Evolutionary conservation across 2,888 invertebrate genomes (phyloP), one percentile per base, ranked within the genome.

Genomic region (Microctonus hyperodae): DNA sequence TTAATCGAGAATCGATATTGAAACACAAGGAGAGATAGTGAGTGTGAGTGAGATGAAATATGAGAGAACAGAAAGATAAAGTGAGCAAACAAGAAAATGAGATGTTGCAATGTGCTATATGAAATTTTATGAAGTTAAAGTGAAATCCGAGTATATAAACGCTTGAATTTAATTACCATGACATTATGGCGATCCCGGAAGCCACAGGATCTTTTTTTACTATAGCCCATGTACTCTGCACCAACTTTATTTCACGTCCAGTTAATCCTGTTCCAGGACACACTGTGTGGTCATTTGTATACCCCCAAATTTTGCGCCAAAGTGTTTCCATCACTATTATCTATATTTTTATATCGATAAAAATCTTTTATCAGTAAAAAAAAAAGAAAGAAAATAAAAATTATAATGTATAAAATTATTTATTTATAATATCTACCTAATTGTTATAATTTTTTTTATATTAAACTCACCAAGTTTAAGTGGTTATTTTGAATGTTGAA

Each of bases 191-290:
- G 20, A 84, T 74, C 58, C 86, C 87, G 67, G 84, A 80, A 68
- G 77, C 81, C 28, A 83, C 79, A n/a, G 85, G 76, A 74, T 87
- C 86, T 75, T 85, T 84, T 67, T 80, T 81, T 31, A 86, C 81
- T 44, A 84, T 70, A 20, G 76, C 80, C 87, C 87, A 87, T 16
- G 86, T 85, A 68, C 79, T 81, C 55, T 79, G 80, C 22, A 87
- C 83, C 56, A 84, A 76, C 67, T 79, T 78, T 73, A 84, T 85
- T 73, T 87, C 85, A 50, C 82, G 81, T 20, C 80, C 81, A 4
- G 85, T 85, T 60, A 87, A 75, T 65, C 86, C 85, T 9, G 85
- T 86, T 16, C 76, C 78, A 20, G 84, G 79, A 72, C 86, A 85
- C 48, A 83, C 70, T 57, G 70, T 74, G 40, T 75, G 75, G 35